A percentile compares a stretch with the other conserved stretches of the same genome.
Evolutionary conservation across 2,888 invertebrate species (phyloP).

Genomic region (Phytoseiulus persimilis): DNA sequence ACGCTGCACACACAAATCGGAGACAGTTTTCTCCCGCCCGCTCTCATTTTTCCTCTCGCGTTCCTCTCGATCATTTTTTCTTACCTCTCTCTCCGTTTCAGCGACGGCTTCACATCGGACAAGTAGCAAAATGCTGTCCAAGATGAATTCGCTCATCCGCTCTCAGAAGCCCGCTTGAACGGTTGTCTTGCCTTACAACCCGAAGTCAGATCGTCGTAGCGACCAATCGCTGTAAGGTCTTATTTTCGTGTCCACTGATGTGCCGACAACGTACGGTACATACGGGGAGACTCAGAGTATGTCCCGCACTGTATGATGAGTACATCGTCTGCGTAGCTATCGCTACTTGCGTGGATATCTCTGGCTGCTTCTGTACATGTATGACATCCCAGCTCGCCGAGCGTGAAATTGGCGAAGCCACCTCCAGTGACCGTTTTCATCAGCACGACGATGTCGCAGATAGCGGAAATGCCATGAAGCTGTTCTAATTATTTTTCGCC

Average conservation of each 20-base stretch:
- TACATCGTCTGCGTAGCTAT: not conserved
- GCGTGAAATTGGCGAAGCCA: not conserved
- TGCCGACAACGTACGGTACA: not conserved
- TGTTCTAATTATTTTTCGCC: not conserved
- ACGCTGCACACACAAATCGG: conserved; percentile 5
- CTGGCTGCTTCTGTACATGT: not conserved
- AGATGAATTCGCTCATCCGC: no score
- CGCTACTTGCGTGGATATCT: not conserved
- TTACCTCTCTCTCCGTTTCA: not conserved
- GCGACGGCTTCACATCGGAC: not conserved
- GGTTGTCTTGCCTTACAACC: not conserved
- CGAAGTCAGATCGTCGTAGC: not conserved
- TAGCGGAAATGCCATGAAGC: not conserved
- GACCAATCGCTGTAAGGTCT: not conserved
- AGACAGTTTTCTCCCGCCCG: not conserved
- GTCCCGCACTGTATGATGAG: not conserved
- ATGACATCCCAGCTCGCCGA: not conserved
- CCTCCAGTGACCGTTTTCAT: not conserved
- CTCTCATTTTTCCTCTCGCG: not conserved
- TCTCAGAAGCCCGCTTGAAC: not conserved
- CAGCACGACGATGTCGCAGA: not conserved
- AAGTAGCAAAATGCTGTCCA: not conserved
- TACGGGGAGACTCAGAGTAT: no score
- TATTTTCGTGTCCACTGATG: not conserved
- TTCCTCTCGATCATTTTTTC: not conserved